Conservation (phyloP, 2,888 invertebrate species). For the Scaptomyza reducta region DNA sequence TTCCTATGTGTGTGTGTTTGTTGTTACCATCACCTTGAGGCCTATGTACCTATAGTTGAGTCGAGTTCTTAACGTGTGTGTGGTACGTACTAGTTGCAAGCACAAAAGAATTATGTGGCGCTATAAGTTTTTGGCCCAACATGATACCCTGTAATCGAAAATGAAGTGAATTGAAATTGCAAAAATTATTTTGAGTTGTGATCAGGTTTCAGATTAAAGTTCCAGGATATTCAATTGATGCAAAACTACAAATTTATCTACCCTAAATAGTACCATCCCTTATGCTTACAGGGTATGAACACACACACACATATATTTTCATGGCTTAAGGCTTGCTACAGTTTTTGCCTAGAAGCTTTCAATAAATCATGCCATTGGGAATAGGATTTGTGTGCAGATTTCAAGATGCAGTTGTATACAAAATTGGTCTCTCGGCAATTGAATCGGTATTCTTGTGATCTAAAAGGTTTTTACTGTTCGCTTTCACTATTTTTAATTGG, state of each 20-base stretch:
- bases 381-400: slow-evolving; percentile 6
- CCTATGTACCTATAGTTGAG: slow-evolving; percentile 44
- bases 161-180: no score
- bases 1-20: neutral
- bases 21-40: slow-evolving; percentile 62
- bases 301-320: slow-evolving; percentile 6
- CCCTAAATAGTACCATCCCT: no score
- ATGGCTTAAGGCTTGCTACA: slow-evolving; percentile 1
- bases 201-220: no score
- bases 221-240: no score
- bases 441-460: no score
- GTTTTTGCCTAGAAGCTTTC: slow-evolving; percentile 27
- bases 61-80: slow-evolving; percentile 23
- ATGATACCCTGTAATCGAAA: slow-evolving; percentile 10
- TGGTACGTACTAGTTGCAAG: slow-evolving; percentile 26
- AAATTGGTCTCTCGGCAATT: neutral
- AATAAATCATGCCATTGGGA: slow-evolving; percentile 25
- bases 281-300: slow-evolving; percentile 22
- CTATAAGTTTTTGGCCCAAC: neutral
- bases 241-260: no score
- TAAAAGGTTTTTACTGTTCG: neutral
- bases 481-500: neutral
- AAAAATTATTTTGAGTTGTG: no score
- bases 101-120: neutral
- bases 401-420: neutral